Percentiles rank a stretch among this genome's conserved stretches.
These are phyloP conservation scores for Drosophila kanekoi DNA, from an alignment of 2,888 invertebrate species.

Conservation along the genomic window DNA sequence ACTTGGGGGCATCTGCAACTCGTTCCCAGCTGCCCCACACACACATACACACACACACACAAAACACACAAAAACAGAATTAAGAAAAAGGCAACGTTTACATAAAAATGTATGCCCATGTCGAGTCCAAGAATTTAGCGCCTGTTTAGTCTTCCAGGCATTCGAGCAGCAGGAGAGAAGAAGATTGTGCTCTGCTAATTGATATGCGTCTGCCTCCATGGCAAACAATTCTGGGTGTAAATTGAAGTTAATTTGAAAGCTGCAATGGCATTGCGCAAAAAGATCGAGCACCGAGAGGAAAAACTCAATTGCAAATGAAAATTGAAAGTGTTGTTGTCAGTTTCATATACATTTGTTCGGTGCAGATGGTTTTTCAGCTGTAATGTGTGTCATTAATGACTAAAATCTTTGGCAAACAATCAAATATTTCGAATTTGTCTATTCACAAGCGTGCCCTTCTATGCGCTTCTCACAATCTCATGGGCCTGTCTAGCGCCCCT, in stretches of 20 bases:
- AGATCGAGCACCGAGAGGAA: constrained; percentile 1
- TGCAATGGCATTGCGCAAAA: constrained; percentile 67
- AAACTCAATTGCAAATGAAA: constrained; percentile 12
- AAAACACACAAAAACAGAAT: neutral
- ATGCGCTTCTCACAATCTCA: neutral
- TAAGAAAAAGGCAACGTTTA: constrained; percentile 53
- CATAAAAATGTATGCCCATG: constrained; percentile 63
- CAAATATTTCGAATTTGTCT: neutral
- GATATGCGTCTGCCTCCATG: constrained; percentile 52
- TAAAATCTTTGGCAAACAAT: constrained; percentile 11
- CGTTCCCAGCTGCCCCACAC: constrained; percentile 36
- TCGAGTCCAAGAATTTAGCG: constrained; percentile 52
- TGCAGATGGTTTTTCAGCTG: constrained; percentile 21
- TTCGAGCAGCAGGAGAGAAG: neutral
- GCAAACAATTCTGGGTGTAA: constrained; percentile 55
- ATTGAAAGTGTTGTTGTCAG: constrained; percentile 40
- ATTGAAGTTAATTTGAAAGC: constrained; percentile 74
- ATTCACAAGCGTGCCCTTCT: neutral
- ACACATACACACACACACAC: neutral
- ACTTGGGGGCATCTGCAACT: constrained; percentile 64
- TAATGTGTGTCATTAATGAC: neutral
- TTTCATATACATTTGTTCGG: constrained; percentile 11
- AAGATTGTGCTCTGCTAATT: constrained; percentile 53
- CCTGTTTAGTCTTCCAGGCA: constrained; percentile 47
- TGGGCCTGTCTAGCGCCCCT: neutral